Percentiles rank a stretch among this genome's conserved stretches.
These are phyloP conservation scores for Otis tarda DNA, from an alignment of 2,113 vertebrate genomes.

Conservation along the genomic window DNA sequence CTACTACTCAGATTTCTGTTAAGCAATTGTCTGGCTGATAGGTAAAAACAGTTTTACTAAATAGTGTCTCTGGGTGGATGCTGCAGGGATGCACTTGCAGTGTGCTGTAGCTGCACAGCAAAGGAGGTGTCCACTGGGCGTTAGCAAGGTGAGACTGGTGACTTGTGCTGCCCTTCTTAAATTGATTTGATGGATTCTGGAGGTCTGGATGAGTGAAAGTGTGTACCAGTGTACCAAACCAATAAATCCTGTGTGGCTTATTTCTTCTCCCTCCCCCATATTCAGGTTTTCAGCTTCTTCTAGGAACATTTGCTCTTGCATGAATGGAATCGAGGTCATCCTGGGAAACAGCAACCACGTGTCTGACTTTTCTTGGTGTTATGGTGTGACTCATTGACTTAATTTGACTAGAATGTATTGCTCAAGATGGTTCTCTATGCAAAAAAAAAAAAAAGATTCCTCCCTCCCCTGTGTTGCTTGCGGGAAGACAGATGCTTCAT, in stretches of 20 bases:
- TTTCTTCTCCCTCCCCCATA: background rate
- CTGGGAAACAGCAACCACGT: background rate
- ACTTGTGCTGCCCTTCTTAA: background rate
- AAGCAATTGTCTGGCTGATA: background rate
- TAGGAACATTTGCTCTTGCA: constrained; percentile 11
- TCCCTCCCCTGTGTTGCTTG: background rate
- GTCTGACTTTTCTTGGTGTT: background rate
- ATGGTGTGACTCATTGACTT: constrained; percentile 31
- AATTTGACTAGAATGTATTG: constrained; percentile 15
- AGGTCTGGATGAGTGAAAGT: background rate
- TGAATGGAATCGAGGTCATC: constrained; percentile 23
- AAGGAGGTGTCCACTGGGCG: background rate
- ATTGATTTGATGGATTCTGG: background rate
- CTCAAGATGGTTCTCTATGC: background rate
- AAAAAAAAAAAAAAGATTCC: constrained; percentile 1
- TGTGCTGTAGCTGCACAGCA: background rate
- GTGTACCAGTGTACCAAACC: background rate
- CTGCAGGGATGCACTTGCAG: background rate
- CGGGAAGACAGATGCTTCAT: background rate
- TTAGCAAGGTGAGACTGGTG: background rate
- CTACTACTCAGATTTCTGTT: background rate
- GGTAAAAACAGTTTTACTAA: background rate
- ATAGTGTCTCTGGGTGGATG: background rate
- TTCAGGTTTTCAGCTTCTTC: background rate
- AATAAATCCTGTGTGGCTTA: background rate